Conservation (phyloP, 64 coral and sea anemone genomes). For the Astreopora myriophthalma region DNA sequence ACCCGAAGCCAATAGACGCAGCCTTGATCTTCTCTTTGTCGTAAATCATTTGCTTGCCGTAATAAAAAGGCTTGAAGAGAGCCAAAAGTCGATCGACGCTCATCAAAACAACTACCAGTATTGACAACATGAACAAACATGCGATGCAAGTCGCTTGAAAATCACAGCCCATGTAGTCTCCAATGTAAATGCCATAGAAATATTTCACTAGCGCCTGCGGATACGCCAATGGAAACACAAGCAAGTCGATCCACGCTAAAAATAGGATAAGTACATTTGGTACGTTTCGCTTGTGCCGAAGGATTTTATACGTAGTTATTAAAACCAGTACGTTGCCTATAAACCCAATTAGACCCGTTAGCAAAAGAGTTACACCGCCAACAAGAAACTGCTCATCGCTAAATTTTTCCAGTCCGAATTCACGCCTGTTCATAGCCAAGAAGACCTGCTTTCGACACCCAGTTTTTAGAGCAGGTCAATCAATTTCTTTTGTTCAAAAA, state of each 20-base stretch:
- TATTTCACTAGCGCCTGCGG: conserved; percentile 86
- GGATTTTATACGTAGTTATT: conserved; percentile 76
- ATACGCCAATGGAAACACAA: conserved; percentile 73
- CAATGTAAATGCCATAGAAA: conserved; percentile 79
- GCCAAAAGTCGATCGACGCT: conserved; percentile 82
- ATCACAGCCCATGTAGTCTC: conserved; percentile 84
- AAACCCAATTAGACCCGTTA: conserved; percentile 78
- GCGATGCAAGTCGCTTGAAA: conserved; percentile 85
- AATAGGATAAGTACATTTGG: conserved; percentile 90
- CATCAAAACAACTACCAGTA: conserved; percentile 87
- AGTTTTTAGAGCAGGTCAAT: background rate
- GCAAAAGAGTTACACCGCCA: conserved; percentile 77
- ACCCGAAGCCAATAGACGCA: conserved; percentile 58
- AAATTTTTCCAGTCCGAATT: conserved; percentile 86
- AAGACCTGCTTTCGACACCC: background rate
- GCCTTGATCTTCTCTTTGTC: conserved; percentile 89
- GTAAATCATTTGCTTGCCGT: conserved; percentile 81
- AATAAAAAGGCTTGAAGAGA: conserved; percentile 83
- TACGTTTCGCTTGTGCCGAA: conserved; percentile 85
- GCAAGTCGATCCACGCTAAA: conserved; percentile 85
- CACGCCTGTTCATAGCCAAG: conserved; percentile 74
- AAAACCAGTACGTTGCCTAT: conserved; percentile 84
- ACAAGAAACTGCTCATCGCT: conserved; percentile 87
- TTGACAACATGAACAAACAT: conserved; percentile 73
- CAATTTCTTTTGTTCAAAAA: background rate